Evolutionary conservation across 53 echinoderm and acorn worm genomes (phyloP), one percentile per base, ranked within the genome.

Genomic region (Paelopatides confundens): DNA sequence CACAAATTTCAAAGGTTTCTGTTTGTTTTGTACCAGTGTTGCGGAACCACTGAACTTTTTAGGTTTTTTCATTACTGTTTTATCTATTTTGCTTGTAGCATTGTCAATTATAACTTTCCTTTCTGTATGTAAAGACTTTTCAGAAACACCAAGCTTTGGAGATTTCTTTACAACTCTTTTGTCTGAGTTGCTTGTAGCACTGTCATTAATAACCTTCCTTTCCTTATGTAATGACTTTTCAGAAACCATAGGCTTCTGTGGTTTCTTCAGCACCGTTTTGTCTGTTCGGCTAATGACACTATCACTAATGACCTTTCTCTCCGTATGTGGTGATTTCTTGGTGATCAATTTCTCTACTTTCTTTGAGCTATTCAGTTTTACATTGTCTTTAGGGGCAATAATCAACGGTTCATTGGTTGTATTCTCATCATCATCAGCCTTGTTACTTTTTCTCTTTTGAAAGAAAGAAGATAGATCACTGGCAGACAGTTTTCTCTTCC

Each of bases 391-490:
- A 43, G 43, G 12, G 43, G 43, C 12, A 43, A 43, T 8, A 43
- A 43, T 8, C 43, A 43, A 43, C 8, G 63, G 23, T 12, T 31
- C 32, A 31, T 18, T 31, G 0, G 68, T 3, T 67, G 68, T 15
- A 1, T 34, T 35, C 32, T 35, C 14, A 9, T 11, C 30, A 15
- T 24, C 24, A 35, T 35, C 35, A 0, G 12, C 30, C 18, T 31
- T 67, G 4, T 67, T 67, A 1, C 15, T 31, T 31, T 79, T 49
- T 52, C 79, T 79, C 53, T 54, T 79, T 33, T 79, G 23, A 30
- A 52, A 79, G 51, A 79, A 79, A 13, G 79, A 79, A 14, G 79
- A 79, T 13, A 79, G 48, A 31, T 79, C 79, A 31, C 79, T 52
- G 18, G 79, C 49, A 30, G 79, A 79, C 30, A 79, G 12, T 4